Evolutionary conservation across 2,113 vertebrate species (phyloP).

Genomic region (Pangasianodon gigas): DNA sequence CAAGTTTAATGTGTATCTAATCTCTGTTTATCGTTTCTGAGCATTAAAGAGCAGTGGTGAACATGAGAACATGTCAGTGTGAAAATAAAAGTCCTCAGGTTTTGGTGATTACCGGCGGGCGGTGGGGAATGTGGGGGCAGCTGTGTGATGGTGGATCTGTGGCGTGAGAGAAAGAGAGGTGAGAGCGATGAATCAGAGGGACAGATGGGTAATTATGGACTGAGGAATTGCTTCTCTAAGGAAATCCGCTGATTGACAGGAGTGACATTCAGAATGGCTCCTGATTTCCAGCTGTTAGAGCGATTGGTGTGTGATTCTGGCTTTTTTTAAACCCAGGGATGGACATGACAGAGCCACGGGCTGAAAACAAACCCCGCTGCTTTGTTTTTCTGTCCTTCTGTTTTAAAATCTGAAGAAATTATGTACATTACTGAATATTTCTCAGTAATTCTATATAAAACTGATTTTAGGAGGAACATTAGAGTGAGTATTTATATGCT

Average conservation of each 20-base stretch:
- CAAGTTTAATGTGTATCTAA: not conserved
- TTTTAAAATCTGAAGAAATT: not conserved
- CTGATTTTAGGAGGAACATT: not conserved
- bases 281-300: conserved; percentile 29
- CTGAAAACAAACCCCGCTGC: not conserved
- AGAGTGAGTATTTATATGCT: not conserved
- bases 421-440: not conserved
- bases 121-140: not conserved
- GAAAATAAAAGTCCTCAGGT: not conserved
- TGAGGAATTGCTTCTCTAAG: conserved; percentile 35
- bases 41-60: not conserved
- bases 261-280: conserved; percentile 40
- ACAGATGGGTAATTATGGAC: conserved; percentile 42
- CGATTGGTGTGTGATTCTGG: not conserved
- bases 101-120: not conserved
- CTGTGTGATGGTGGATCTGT: not conserved
- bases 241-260: conserved; percentile 30
- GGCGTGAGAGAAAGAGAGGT: not conserved
- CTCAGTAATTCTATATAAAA: not conserved
- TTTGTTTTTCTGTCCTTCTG: not conserved
- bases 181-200: conserved; percentile 37
- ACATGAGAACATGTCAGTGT: not conserved
- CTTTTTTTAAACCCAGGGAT: not conserved
- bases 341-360: not conserved
- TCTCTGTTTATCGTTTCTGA: not conserved